Base-by-base conservation (phyloP, 2,113 vertebrate species). In the Lasiurus borealis region DNA sequence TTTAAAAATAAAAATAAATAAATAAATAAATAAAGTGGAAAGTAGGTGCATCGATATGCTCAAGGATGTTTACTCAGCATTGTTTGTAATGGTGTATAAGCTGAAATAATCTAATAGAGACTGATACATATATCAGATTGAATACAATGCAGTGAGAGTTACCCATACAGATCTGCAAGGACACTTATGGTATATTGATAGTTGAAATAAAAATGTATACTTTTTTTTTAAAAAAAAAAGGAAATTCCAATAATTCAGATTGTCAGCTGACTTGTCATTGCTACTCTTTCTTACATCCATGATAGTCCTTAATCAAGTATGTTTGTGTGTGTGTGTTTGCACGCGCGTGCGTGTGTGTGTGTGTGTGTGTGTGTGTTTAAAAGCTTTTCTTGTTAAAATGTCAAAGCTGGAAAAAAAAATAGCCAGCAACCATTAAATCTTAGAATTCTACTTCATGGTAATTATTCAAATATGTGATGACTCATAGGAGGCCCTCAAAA, bases 381-480 rank as follows among this genome's bases (percentile, higher is more conserved):
- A 68, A 64, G 6, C 1, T 69, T 93, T 84, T 89, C 31, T 50
- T 87, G 0, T 59, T 90, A 81, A 84, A 85, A 80, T 78, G 68
- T 85, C 54, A 57, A 57, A 90, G 50, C 25, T 59, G 1, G 27
- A 44, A 66, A 68, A 54, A 34, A 57, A 12, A 69, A 48, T 44
- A 14, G 64, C 46, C n/a, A 36, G 6, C 6, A 23, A 34, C 46
- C 21, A 88, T 88, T 85, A 88, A 93, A 77, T 11, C 15, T 46
- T 73, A 29, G 14, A 85, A 75, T 88, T 92, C 57, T 88, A 81
- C 31, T 92, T 88, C 15, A 40, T 71, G 29, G 52, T 72, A 82
- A 72, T 88, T 91, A 57, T 91, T 95, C 76, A 85, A 78, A 86
- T 86, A 69, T 54, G 40, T 88, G 73, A 94, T 68, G 52, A 93